A percentile compares a stretch with the other conserved stretches of the same genome.
Evolutionary conservation across 2,888 invertebrate genomes (phyloP).

Genomic region (Melanophora roralis): DNA sequence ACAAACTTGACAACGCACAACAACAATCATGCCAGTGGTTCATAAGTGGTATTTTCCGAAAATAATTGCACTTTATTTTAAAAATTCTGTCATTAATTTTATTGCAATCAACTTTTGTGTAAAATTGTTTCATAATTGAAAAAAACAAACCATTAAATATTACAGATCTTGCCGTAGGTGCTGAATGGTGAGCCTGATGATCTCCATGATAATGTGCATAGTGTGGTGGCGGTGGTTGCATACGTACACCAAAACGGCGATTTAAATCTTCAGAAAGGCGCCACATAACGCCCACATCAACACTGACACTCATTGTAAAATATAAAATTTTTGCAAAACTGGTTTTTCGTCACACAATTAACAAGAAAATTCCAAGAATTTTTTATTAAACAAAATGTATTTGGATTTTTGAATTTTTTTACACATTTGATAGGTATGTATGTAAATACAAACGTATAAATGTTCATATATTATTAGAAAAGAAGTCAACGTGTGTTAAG

Average conservation of each 20-base stretch:
- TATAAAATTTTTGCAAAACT: too few species aligned
- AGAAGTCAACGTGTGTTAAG: conserved; percentile 8
- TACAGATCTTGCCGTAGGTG: conserved; percentile 69
- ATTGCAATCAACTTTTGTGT: not conserved
- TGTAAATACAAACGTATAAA: too few species aligned
- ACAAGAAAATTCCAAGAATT: conserved; percentile 30
- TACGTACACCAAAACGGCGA: conserved; percentile 76
- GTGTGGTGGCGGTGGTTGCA: conserved; percentile 71
- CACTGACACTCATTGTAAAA: conserved; percentile 76
- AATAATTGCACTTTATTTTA: too few species aligned
- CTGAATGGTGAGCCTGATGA: conserved; percentile 55
- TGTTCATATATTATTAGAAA: too few species aligned
- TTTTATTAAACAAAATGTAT: conserved; percentile 39
- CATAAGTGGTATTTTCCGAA: too few species aligned
- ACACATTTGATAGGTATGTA: too few species aligned
- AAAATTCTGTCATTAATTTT: too few species aligned
- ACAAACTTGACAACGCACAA: too few species aligned
- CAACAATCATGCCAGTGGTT: too few species aligned
- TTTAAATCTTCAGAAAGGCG: conserved; percentile 77
- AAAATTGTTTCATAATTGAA: not conserved
- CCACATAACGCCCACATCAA: conserved; percentile 78
- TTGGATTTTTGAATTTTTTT: conserved; percentile 29
- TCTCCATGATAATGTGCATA: conserved; percentile 63
- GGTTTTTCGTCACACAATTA: conserved; percentile 35
- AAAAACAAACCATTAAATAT: conserved; percentile 71